Evolutionary conservation across 2,797 vertebrate species (phyloP).

Genomic region (Coregonus sp.): DNA sequence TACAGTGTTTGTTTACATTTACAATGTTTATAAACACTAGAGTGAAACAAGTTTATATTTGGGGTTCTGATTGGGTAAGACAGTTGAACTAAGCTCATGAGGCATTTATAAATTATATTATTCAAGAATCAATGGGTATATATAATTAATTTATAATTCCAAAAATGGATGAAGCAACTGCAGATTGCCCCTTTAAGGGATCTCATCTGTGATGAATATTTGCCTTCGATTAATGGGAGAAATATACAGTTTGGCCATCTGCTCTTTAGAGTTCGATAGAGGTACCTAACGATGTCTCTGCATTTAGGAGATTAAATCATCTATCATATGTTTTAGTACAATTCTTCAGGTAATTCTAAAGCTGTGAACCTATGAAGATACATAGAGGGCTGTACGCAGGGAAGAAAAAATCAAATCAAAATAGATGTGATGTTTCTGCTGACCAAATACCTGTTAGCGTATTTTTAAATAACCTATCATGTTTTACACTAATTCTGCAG

Average conservation of each 20-base stretch:
- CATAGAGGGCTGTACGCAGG: background rate
- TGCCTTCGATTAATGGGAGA: background rate
- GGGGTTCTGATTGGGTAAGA: too few species aligned
- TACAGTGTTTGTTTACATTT: too few species aligned
- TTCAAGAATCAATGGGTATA: too few species aligned
- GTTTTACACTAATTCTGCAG: slow-evolving; percentile 46
- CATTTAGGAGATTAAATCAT: slow-evolving; percentile 67
- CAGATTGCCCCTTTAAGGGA: background rate
- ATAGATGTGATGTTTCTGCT: slow-evolving; percentile 10
- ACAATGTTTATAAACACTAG: too few species aligned
- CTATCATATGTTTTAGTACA: background rate
- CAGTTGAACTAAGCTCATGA: too few species aligned
- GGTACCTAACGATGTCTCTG: slow-evolving; percentile 57
- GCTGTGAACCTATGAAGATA: background rate
- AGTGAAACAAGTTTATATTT: too few species aligned
- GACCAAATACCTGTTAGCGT: slow-evolving; percentile 18
- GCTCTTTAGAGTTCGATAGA: background rate
- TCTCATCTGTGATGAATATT: background rate
- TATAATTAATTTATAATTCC: too few species aligned
- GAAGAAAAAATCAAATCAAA: background rate
- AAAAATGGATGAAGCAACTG: too few species aligned
- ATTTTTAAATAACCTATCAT: background rate
- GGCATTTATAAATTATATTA: too few species aligned
- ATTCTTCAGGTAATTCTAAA: background rate
- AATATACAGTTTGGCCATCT: background rate